Conservation (phyloP, 2,113 vertebrate species). For the Trichechus manatus region DNA sequence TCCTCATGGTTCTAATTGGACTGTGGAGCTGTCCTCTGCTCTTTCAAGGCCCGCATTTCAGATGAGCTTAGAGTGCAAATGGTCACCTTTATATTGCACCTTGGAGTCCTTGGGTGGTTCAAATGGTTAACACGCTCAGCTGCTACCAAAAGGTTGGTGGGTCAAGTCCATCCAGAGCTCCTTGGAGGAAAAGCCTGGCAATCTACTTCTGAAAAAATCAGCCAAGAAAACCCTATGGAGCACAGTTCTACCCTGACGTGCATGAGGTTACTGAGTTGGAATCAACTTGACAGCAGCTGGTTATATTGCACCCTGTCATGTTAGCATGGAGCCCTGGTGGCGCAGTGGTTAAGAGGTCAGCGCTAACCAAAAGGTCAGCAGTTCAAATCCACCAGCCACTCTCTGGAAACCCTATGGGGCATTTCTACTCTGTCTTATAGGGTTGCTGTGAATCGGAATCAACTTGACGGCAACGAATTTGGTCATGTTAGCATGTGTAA, state of each 20-base stretch:
- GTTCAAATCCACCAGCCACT: too few species aligned
- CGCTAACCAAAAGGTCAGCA: too few species aligned
- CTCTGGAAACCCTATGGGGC: too few species aligned
- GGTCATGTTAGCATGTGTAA: not conserved
- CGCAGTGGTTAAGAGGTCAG: too few species aligned
- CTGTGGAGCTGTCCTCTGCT: not conserved
- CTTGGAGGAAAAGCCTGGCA: not conserved
- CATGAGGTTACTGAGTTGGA: not conserved
- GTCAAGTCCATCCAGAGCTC: not conserved
- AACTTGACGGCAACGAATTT: too few species aligned
- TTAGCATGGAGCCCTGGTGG: too few species aligned
- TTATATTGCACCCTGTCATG: too few species aligned
- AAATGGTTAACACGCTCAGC: not conserved
- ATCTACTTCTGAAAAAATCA: not conserved
- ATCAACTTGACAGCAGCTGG: too few species aligned
- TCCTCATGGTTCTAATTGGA: not conserved
- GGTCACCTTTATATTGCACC: not conserved
- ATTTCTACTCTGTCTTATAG: too few species aligned
- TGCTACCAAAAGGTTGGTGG: too few species aligned
- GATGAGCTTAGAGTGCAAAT: not conserved
- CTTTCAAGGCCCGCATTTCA: not conserved
- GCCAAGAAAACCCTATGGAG: not conserved
- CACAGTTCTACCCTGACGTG: too few species aligned
- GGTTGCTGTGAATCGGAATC: not conserved
- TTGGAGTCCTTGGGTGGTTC: not conserved